Conservation (phyloP, 2,888 invertebrate species). For the Xylota segnis region DNA sequence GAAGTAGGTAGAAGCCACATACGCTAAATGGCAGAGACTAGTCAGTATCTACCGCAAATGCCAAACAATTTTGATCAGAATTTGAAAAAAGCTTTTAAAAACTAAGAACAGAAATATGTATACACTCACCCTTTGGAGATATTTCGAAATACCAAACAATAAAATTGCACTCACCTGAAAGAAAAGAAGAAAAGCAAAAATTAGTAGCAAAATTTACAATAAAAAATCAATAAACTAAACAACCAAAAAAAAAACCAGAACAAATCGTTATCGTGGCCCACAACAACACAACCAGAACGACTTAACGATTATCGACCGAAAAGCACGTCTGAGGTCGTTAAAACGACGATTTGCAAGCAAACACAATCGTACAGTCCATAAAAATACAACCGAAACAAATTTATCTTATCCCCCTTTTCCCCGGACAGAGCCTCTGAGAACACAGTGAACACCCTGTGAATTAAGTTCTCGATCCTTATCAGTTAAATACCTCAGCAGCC, state of each 20-base stretch:
- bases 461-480: slow-evolving; percentile 60
- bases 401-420: slow-evolving; percentile 22
- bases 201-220: slow-evolving; percentile 25
- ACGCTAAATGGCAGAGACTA: no score
- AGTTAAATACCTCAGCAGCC: slow-evolving; percentile 37
- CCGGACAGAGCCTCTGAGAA: not conserved
- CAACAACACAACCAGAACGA: slow-evolving; percentile 15
- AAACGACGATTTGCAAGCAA: slow-evolving; percentile 34
- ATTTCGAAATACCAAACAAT: not conserved
- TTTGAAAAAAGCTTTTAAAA: no score
- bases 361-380: slow-evolving; percentile 33
- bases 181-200: slow-evolving; percentile 15
- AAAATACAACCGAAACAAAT: slow-evolving; percentile 31
- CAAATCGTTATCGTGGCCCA: slow-evolving; percentile 30
- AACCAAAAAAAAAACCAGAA: slow-evolving; percentile 1
- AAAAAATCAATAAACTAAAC: slow-evolving; percentile 36
- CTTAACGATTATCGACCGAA: slow-evolving; percentile 43
- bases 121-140: slow-evolving; percentile 32
- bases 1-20: no score
- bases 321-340: slow-evolving; percentile 19
- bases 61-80: no score
- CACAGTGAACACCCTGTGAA: slow-evolving; percentile 31
- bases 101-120: not conserved
- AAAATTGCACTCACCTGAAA: slow-evolving; percentile 68
- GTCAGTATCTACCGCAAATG: no score